Base-by-base conservation (phyloP, 1,140 invertebrate genomes). In the Cryptotermes secundus region DNA sequence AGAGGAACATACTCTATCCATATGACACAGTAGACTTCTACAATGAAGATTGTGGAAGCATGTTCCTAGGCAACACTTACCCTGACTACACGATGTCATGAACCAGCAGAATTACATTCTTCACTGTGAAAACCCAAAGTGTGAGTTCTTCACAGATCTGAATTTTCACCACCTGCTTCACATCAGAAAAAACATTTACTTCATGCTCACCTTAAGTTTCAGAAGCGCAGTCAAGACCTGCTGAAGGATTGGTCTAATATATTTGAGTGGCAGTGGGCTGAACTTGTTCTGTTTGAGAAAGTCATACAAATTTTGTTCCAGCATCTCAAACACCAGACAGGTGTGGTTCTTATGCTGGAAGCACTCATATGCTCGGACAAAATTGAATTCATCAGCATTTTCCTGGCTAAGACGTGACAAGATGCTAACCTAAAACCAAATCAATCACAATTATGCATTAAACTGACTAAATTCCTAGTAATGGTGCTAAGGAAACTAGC, bases 241-340 rank as follows among this genome's bases (percentile, higher is more conserved):
- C 91, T 99, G 98, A 87, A 99, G 93, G 88, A 99, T 99, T 72
- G 99, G 99, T 89, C 99, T 93, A 90, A 99, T 99, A 89, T 97
- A 99, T 89, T 99, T 99, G 80, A 99, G 93, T 80, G 98, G 98
- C 87, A 99, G 91, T 85, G 98, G 98, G 89, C 96, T 97, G 90
- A 99, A 99, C 92, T 99, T 99, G 91, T 99, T 99, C 90, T 99
- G 98, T 90, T 99, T 99, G 83, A 99, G 94, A 91, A 99, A 99
- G 92, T 99, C 99, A 91, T 99, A 99, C 83, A 99, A 93, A 91
- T 99, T 99, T 92, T 99, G 99, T 89, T 99, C 99, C 86, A 99
- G 93, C 98, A 99, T 99, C 91, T 99, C 99, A 91, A 99, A 99
- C 87, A 99, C 99, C 89, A 99, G 93, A 91, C 99, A 99, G 38